Conservation (phyloP, 2,113 vertebrate species). For the Oncorhynchus masou region DNA sequence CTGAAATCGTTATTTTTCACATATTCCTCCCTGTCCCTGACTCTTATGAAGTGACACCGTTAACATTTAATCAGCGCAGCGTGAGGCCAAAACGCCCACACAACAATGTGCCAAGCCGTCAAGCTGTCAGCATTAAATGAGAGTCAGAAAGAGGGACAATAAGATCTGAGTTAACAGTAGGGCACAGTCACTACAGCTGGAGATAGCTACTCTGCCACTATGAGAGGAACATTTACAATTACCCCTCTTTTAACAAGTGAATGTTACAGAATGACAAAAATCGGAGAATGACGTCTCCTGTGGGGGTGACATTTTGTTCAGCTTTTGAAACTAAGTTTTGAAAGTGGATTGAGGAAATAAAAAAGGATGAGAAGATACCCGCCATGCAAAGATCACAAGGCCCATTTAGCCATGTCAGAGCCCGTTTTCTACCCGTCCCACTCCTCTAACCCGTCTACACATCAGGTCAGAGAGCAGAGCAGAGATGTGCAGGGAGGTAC, state of each 20-base stretch:
- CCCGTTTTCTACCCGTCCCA: no score
- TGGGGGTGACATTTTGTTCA: no score
- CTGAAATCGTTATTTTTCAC: not conserved
- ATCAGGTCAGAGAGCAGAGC: not conserved
- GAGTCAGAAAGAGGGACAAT: not conserved
- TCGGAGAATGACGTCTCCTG: no score
- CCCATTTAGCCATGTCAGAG: no score
- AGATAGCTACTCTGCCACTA: not conserved
- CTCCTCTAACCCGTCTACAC: no score
- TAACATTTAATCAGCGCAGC: conserved; percentile 1
- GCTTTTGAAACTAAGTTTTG: no score
- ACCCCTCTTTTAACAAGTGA: no score
- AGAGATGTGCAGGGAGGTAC: not conserved
- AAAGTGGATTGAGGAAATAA: no score
- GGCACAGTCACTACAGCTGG: not conserved
- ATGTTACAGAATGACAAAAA: no score
- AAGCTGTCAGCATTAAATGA: not conserved
- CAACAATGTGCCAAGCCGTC: not conserved
- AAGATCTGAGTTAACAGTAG: not conserved
- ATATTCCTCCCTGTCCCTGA: not conserved
- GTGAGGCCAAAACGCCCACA: conserved; percentile 4
- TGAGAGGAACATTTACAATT: no score
- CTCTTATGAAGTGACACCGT: not conserved
- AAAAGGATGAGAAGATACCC: no score
- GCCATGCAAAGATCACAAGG: no score